phyloP scores from a whole-genome alignment of 2,888 invertebrate species.

The Melitaea athalia region DNA sequence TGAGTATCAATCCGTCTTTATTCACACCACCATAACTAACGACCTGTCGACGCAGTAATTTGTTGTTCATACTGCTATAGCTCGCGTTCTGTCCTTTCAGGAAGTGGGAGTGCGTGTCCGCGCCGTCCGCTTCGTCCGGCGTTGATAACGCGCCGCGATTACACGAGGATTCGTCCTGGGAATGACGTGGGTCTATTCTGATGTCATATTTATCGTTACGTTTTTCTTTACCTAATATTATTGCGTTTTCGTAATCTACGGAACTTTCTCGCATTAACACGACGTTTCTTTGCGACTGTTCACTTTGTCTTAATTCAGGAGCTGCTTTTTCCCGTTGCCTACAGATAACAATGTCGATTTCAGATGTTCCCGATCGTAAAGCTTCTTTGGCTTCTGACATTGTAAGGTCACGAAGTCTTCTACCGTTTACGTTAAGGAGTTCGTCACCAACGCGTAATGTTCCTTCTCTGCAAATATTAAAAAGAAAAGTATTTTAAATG shows the following conservation, averaged over 20 bases:
- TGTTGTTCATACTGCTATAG: conserved; percentile 84
- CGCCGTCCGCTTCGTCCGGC: conserved; percentile 70
- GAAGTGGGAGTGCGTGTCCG: conserved; percentile 80
- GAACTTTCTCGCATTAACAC: conserved; percentile 84
- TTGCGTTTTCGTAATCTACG: conserved; percentile 86
- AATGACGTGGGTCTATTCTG: conserved; percentile 86
- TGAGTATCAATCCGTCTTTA: conserved; percentile 70
- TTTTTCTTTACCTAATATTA: conserved; percentile 78
- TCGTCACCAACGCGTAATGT: conserved; percentile 86
- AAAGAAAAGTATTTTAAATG: neutral
- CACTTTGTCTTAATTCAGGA: conserved; percentile 53
- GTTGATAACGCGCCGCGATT: conserved; percentile 76
- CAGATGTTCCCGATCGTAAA: conserved; percentile 83
- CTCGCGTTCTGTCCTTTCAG: conserved; percentile 83
- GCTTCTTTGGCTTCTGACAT: conserved; percentile 86
- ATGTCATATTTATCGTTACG: conserved; percentile 78
- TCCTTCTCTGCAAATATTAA: conserved; percentile 77
- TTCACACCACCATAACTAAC: conserved; percentile 80
- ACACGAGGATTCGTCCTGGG: conserved; percentile 80
- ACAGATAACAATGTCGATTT: conserved; percentile 86
- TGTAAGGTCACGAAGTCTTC: conserved; percentile 84
- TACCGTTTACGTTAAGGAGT: conserved; percentile 87
- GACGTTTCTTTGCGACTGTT: conserved; percentile 53
- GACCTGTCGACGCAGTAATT: conserved; percentile 80
- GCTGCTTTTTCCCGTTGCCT: conserved; percentile 68